phyloP scores from a whole-genome alignment of 2,888 invertebrate genomes.

The Nemoura dubitans region DNA sequence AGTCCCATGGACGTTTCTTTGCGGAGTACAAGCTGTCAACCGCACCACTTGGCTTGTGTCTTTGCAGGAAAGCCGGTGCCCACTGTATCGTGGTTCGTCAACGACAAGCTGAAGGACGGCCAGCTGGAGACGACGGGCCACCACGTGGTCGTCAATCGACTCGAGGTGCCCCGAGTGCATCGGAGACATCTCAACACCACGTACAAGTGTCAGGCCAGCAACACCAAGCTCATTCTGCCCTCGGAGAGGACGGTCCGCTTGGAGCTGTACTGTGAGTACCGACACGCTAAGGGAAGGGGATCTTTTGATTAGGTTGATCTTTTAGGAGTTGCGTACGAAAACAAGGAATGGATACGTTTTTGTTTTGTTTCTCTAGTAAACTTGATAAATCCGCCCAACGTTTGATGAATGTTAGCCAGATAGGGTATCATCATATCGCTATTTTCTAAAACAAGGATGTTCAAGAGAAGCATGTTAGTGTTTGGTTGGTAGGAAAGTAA shows the following conservation, averaged over 20 bases:
- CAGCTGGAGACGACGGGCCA: conserved; percentile 74
- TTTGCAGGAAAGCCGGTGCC: conserved; percentile 82
- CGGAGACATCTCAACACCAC: conserved; percentile 84
- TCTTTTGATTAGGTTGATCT: background rate
- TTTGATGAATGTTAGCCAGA: too few species aligned
- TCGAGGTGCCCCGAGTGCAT: conserved; percentile 77
- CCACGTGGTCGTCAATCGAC: conserved; percentile 80
- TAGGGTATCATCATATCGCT: too few species aligned
- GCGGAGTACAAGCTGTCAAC: too few species aligned
- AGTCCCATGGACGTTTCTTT: too few species aligned
- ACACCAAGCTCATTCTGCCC: conserved; percentile 86
- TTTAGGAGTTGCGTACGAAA: too few species aligned
- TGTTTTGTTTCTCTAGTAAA: too few species aligned
- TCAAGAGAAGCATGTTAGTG: too few species aligned
- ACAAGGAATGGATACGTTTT: too few species aligned
- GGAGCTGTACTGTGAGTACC: conserved; percentile 82
- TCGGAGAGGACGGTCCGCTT: conserved; percentile 83
- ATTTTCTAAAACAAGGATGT: too few species aligned
- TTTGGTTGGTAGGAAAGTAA: too few species aligned
- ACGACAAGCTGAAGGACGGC: conserved; percentile 75
- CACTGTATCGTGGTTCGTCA: conserved; percentile 85
- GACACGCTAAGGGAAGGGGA: background rate
- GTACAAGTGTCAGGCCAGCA: conserved; percentile 87
- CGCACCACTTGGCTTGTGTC: too few species aligned
- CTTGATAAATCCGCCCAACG: too few species aligned